These are phyloP conservation scores for Sebastes jordani DNA, from an alignment of 2,797 vertebrate species.

Conservation along the genomic window DNA sequence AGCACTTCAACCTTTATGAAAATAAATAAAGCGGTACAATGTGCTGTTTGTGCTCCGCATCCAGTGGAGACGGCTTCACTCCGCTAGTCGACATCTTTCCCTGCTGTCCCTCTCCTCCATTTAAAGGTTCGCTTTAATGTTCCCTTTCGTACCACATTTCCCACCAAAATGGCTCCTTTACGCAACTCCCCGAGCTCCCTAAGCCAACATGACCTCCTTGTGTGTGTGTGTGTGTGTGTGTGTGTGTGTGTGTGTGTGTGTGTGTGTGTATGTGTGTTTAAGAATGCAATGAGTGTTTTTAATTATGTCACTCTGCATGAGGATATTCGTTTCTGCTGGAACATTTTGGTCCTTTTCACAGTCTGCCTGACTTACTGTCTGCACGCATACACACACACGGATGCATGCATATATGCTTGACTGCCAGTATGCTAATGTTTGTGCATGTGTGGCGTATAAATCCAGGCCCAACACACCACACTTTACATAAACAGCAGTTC, in stretches of 20 bases:
- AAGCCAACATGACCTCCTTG: constrained; percentile 71
- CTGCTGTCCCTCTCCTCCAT: constrained; percentile 66
- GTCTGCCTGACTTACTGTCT: constrained; percentile 28
- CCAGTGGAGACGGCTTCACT: constrained; percentile 46
- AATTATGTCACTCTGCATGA: constrained; percentile 72
- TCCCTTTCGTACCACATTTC: constrained; percentile 69
- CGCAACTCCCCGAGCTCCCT: constrained; percentile 71
- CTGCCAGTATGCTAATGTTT: constrained; percentile 14
- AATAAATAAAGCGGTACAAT: constrained; percentile 76
- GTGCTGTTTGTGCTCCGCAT: constrained; percentile 72
- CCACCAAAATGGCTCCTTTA: constrained; percentile 74
- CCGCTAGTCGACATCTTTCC: constrained; percentile 47
- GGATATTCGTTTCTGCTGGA: constrained; percentile 50
- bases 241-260: constrained; percentile 24
- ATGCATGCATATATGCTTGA: background rate
- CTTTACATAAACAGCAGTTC: constrained; percentile 30
- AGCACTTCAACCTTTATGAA: constrained; percentile 68
- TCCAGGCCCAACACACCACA: constrained; percentile 10
- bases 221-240: no score
- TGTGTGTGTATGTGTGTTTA: constrained; percentile 46
- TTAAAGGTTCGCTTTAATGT: constrained; percentile 66
- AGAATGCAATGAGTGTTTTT: constrained; percentile 73
- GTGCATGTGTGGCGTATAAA: background rate
- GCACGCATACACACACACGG: background rate
- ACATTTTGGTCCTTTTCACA: constrained; percentile 53